Evolutionary conservation across 2,888 invertebrate species (phyloP).

Genomic region (Luffia ferchaultella): DNA sequence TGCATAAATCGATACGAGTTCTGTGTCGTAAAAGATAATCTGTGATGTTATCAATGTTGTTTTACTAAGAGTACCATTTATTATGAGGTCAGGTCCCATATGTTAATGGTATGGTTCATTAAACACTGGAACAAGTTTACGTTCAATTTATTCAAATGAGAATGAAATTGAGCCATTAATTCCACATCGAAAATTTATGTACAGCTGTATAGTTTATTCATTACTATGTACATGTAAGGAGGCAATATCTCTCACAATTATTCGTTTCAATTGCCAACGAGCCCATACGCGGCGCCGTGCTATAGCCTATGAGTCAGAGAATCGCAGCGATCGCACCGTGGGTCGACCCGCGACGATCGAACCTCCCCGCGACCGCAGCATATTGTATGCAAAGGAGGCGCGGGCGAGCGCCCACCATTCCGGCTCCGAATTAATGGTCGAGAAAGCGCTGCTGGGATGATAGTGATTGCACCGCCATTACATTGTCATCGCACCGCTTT

Average conservation of each 20-base stretch:
- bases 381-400: conserved; percentile 60
- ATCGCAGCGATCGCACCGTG: conserved; percentile 13
- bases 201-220: too few relatives aligned
- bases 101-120: too few relatives aligned
- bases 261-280: conserved; percentile 53
- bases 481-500: not conserved
- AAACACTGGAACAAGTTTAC: too few relatives aligned
- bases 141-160: too few relatives aligned
- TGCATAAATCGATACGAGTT: too few relatives aligned
- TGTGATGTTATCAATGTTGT: too few relatives aligned
- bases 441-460: conserved; percentile 30
- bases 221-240: too few relatives aligned
- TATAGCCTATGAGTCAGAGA: conserved; percentile 50
- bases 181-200: too few relatives aligned
- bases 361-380: conserved; percentile 24
- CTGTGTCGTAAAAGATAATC: too few relatives aligned
- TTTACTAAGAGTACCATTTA: too few relatives aligned
- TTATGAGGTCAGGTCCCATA: too few relatives aligned
- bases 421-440: conserved; percentile 29
- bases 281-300: conserved; percentile 37
- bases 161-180: too few relatives aligned
- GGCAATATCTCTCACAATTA: conserved; percentile 27
- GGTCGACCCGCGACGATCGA: not conserved
- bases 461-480: not conserved
- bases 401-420: conserved; percentile 46